Percentiles rank a stretch among this genome's conserved stretches.
Evolutionary conservation across 2,797 vertebrate genomes (phyloP).

Genomic region (Anguilla marmorata): DNA sequence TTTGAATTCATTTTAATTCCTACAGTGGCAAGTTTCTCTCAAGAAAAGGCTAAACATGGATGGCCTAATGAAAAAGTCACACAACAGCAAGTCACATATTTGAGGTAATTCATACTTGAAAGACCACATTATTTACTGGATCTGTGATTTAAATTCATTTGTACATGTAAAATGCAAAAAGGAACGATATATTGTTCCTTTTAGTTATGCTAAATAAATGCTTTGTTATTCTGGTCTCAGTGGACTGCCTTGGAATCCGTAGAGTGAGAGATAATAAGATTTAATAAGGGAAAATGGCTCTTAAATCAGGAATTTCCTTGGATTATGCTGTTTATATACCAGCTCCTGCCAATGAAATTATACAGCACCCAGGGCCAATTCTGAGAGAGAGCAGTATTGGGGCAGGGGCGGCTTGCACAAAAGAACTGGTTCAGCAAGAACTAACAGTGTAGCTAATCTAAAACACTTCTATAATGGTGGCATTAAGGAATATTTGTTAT

Average conservation of each 20-base stretch:
- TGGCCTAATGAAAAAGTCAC: neutral
- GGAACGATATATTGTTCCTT: neutral
- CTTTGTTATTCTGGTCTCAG: neutral
- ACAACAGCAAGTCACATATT: neutral
- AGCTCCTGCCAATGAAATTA: neutral
- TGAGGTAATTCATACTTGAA: neutral
- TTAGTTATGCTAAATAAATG: neutral
- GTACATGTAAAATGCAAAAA: neutral
- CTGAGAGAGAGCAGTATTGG: neutral
- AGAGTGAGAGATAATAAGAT: neutral
- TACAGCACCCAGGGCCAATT: neutral
- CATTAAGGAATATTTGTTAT: neutral
- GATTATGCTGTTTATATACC: neutral
- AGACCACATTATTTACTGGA: neutral
- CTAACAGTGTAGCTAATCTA: constrained; percentile 9
- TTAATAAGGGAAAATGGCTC: neutral
- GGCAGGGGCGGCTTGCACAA: neutral
- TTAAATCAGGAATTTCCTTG: constrained; percentile 1
- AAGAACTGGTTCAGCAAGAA: neutral
- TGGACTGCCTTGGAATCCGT: neutral
- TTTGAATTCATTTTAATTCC: neutral
- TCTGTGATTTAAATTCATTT: constrained; percentile 1
- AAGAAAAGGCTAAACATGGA: neutral
- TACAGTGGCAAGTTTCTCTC: neutral
- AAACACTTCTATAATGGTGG: neutral